Evolutionary conservation across 35 echinoderm and acorn worm genomes (phyloP).

Genomic region (Heliocidaris tuberculata): DNA sequence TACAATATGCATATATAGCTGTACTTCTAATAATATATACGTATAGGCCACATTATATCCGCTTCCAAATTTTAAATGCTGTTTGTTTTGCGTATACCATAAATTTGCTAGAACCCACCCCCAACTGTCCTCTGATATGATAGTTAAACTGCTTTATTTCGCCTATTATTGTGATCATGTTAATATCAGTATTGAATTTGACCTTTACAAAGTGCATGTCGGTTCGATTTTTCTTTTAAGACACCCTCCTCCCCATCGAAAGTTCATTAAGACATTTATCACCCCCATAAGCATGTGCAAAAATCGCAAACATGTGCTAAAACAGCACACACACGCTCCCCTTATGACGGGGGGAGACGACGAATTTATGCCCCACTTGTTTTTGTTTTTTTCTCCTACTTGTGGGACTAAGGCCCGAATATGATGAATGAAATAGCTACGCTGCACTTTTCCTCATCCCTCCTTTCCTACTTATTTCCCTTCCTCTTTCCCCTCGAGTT

Average conservation of each 20-base stretch:
- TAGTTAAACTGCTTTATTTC: neutral
- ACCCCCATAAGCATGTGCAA: neutral
- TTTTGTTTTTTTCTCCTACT: neutral
- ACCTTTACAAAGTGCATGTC: neutral
- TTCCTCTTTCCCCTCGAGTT: neutral
- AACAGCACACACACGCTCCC: neutral
- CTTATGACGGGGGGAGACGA: neutral
- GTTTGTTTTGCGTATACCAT: too few relatives aligned
- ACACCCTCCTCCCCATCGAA: neutral
- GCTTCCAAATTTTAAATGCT: too few relatives aligned
- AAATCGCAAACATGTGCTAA: neutral
- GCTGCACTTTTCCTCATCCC: constrained; percentile 10
- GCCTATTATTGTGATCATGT: neutral
- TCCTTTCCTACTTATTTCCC: neutral
- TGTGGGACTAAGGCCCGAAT: neutral
- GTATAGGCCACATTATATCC: too few relatives aligned
- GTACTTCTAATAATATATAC: too few relatives aligned
- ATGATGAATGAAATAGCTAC: constrained; percentile 7
- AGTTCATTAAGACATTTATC: constrained; percentile 18
- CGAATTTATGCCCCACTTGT: constrained; percentile 35
- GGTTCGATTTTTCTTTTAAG: neutral
- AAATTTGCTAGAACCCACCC: too few relatives aligned
- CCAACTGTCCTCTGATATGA: neutral
- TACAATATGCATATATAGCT: too few relatives aligned
- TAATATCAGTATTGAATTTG: neutral